phyloP scores from a whole-genome alignment of 2,797 vertebrate species.

The Gila robusta region DNA sequence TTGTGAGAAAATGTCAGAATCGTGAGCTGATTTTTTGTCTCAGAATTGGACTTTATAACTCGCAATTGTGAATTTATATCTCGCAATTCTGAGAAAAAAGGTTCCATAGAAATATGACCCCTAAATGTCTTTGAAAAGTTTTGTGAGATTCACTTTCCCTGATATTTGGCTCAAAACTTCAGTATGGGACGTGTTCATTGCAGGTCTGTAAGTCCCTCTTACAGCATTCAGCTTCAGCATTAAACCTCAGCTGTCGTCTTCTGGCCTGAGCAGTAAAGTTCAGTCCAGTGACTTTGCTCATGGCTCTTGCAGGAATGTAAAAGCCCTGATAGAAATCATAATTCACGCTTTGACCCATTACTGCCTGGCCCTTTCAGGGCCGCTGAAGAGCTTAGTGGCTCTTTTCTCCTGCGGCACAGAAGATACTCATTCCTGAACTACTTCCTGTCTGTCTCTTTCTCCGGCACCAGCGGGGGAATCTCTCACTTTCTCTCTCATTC shows the following conservation, averaged over 20 bases:
- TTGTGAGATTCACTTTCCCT: not conserved
- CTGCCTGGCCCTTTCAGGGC: conserved; percentile 37
- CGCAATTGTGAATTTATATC: no score
- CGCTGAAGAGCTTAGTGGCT: conserved; percentile 50
- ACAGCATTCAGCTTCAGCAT: not conserved
- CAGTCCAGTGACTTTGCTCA: conserved; percentile 33
- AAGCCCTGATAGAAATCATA: conserved; percentile 49
- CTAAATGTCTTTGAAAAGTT: not conserved
- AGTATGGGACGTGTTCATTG: not conserved
- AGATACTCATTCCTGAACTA: conserved; percentile 59
- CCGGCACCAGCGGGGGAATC: conserved; percentile 47
- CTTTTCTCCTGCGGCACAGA: conserved; percentile 57
- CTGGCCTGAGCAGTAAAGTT: conserved; percentile 33
- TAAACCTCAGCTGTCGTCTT: conserved; percentile 25
- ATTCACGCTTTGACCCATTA: conserved; percentile 51
- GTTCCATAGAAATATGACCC: not conserved
- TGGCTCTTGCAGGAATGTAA: conserved; percentile 44
- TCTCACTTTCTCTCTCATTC: conserved; percentile 37
- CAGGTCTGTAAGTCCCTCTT: conserved; percentile 14
- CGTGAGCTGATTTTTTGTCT: not conserved
- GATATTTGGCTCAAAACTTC: not conserved
- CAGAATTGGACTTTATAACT: not conserved
- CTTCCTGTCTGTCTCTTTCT: conserved; percentile 59
- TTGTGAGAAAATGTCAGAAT: not conserved
- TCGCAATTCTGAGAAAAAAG: not conserved